Base-by-base conservation (phyloP, 2,888 invertebrate genomes). In the Lepas anatifera region DNA sequence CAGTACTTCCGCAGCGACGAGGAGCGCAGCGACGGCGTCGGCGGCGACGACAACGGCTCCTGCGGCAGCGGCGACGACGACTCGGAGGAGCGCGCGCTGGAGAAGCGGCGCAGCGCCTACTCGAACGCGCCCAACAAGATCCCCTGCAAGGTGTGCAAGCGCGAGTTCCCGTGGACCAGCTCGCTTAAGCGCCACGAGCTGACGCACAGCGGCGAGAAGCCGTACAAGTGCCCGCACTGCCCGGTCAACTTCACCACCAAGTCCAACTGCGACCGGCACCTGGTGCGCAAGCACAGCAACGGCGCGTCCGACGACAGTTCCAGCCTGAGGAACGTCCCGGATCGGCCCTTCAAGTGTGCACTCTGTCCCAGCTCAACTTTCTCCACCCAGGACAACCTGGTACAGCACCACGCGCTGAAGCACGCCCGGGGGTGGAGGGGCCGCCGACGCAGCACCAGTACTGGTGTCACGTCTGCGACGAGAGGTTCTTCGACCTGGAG, bases 111-210 rank as follows among this genome's bases (percentile, higher is more conserved):
- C 76, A 95, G 95, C 22, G 96, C 96, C 0, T 97, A 97, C 80
- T 95, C 95, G 68, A 85, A 94, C 77, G 95, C 95, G 0, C 95
- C 96, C 0, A 95, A 96, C 79, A 86, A 95, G 35, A 93, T 96
- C 1, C 88, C 89, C 67, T 97, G 97, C 76, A 94, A 94, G 0
- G 95, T 92, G 77, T 97, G 97, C 80, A 87, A 89, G 76, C 86
- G 96, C 52, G 92, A 93, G 78, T 97, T 97, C 80, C 96, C 97
- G 0, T 97, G 97, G 97, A 91, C 92, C 0, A 95, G 95, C 39
- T 96, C 95, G 0, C 83, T 97, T 37, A 87, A 95, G n/a, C 86
- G 97, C 16, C 97, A 97, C 79, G 90, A 97, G 48, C 82, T 94
- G 10, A 97, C 97, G 0, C 97, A 97, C 79, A 97, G 96, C 0